Evolutionary conservation across 2,888 invertebrate species (phyloP), one percentile per base, ranked within the genome.

Genomic region (Dolomedes plantarius): DNA sequence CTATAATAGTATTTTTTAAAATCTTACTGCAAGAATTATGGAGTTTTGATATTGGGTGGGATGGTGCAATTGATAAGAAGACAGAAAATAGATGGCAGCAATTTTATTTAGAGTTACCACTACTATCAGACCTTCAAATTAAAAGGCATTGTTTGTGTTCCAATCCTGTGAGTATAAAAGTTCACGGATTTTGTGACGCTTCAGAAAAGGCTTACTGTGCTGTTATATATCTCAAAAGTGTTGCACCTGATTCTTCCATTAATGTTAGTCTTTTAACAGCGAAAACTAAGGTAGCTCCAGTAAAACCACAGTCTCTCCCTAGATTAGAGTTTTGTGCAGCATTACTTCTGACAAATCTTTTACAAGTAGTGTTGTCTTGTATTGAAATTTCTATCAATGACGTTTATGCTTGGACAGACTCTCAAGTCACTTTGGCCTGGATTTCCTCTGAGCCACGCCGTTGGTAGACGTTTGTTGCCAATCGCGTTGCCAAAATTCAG

Each of bases 231-330:
- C 7, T 74, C 7, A 56, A 50, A 1, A 3, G 13, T 5, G 19
- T 19, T 23, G 73, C 46, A 1, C n/a, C n/a, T n/a, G n/a, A 41
- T 23, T 13, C n/a, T n/a, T n/a, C 11, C 1, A n/a, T 0, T 11
- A 13, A 27, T 6, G 7, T 9, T 1, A 16, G 23, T 6, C 79
- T 89, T 1, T 31, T 89, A 3, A 56, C 75, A 28, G 50, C 87
- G 1, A 90, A 90, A 83, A 78, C 88, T 5, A 36, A 88, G 31
- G 89, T 90, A 3, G 88, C 89, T 13, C 89, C 89, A n/a, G 9
- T 89, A 0, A 89, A 89, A 67, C 50, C 64, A 0, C 28, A 88
- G 0, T 83, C 89, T 1, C 31, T 90, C 1, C 89, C 90, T 0
- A 31, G 89, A 6, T 71, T 90, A 0, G 89, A 89, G 39, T 71